Evolutionary conservation across 2,113 vertebrate genomes (phyloP), one percentile per base, ranked within the genome.

Genomic region (Salvator merianae): DNA sequence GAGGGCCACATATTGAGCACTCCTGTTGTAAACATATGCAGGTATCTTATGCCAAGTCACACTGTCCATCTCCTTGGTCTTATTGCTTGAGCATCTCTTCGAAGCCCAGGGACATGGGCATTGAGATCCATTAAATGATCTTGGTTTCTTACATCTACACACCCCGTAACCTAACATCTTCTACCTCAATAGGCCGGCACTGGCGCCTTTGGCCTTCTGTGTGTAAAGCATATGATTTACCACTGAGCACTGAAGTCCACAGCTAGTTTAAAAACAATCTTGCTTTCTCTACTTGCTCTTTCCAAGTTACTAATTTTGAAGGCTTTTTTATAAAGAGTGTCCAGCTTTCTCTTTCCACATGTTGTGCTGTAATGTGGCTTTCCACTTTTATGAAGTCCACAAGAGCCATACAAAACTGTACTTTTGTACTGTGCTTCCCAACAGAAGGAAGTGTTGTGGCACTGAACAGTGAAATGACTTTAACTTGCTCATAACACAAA

Each of bases 401-500:
- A 9, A 40, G 66, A 22, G 34, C 32, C 3, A 5, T 20, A 12
- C 55, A 71, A 83, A 75, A n/a, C 10, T 65, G 20, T 0, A 1
- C 75, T 34, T 62, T 24, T 40, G 2, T 76, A 55, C 59, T 4
- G 38, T 30, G 0, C 24, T 86, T 50, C 66, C 7, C 0, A 2
- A 3, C 38, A 78, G 13, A 86, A 75, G 47, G 34, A 38, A 70
- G 84, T 83, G 47, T 26, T 84, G 53, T 38, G 72, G 32, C 63
- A 83, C 14, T 22, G 47, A 2, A n/a, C 47, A 73, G 14, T 62
- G 6, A 59, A 47, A 24, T 16, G 0, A 0, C 16, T 0, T 34
- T 1, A 75, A 32, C n/a, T 65, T 1, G 0, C 36, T 6, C 12
- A 5, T 0, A 3, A 70, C 69, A 2, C 28, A n/a, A n/a, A 32